phyloP scores from a whole-genome alignment of 2,888 invertebrate species.

The Eueremaeus valkanovi region DNA sequence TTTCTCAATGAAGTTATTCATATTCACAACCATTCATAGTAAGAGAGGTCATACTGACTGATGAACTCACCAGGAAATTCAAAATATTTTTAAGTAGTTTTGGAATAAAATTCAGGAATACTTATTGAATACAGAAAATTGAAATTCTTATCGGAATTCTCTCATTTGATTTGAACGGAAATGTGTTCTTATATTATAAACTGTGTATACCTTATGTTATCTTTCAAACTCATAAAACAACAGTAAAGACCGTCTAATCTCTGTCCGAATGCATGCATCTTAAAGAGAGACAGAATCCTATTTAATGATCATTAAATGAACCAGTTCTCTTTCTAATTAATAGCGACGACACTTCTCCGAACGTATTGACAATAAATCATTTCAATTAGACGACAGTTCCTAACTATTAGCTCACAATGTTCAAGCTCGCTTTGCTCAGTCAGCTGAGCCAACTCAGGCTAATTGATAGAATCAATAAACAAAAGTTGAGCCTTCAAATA shows the following conservation, averaged over 20 bases:
- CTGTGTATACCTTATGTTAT: not conserved
- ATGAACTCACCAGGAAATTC: too few species aligned
- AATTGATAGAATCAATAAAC: too few species aligned
- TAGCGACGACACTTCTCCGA: not conserved
- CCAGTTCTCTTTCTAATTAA: not conserved
- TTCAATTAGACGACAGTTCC: not conserved
- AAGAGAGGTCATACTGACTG: too few species aligned
- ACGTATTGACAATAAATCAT: slow-evolving; percentile 5
- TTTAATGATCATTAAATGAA: not conserved
- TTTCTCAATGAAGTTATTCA: too few species aligned
- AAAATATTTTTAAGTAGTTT: too few species aligned
- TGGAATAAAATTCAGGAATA: too few species aligned
- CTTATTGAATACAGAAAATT: too few species aligned
- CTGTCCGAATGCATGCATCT: not conserved
- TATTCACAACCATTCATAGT: too few species aligned
- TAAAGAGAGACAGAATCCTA: not conserved
- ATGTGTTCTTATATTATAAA: not conserved
- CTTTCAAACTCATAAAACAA: not conserved
- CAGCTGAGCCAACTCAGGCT: too few species aligned
- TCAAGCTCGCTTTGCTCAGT: too few species aligned
- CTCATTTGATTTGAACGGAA: not conserved
- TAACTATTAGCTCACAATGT: too few species aligned
- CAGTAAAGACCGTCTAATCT: not conserved
- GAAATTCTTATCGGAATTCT: not conserved
- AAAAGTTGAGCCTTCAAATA: too few species aligned